Conservation (phyloP, 2,113 vertebrate genomes). For the Seriola dumerili region DNA sequence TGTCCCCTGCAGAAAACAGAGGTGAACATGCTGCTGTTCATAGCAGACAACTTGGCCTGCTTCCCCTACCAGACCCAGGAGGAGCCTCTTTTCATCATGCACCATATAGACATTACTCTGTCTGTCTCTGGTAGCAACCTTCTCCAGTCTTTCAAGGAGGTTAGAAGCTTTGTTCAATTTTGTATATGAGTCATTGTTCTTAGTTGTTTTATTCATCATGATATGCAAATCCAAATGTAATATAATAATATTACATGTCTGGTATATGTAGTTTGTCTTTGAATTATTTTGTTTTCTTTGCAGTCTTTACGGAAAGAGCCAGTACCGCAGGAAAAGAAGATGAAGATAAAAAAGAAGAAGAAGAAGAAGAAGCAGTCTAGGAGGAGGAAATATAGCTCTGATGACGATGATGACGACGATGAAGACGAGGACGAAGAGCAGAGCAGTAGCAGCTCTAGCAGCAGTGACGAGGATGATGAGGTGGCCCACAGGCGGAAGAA, state of each 20-base stretch:
- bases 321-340: slow-evolving; percentile 80
- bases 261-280: neutral
- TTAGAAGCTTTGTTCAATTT: slow-evolving; percentile 73
- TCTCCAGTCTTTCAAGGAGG: slow-evolving; percentile 98
- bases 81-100: slow-evolving; percentile 99
- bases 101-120: slow-evolving; percentile 98
- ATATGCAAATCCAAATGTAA: neutral
- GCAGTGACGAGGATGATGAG: slow-evolving; percentile 87
- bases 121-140: slow-evolving; percentile 99
- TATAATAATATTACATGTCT: neutral
- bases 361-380: slow-evolving; percentile 74
- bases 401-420: slow-evolving; percentile 72
- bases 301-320: slow-evolving; percentile 90
- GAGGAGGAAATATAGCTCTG: slow-evolving; percentile 85
- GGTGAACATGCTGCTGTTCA: slow-evolving; percentile 96
- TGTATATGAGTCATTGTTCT: neutral
- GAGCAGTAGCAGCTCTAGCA: slow-evolving; percentile 76
- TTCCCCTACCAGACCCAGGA: slow-evolving; percentile 98
- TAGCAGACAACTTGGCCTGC: slow-evolving; percentile 98
- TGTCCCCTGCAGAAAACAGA: slow-evolving; percentile 91
- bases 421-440: slow-evolving; percentile 62
- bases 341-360: slow-evolving; percentile 68
- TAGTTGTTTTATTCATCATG: neutral
- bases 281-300: slow-evolving; percentile 2
- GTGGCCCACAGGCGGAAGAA: slow-evolving; percentile 83